phyloP scores from a whole-genome alignment of 2,888 invertebrate genomes.

The Scaptomyza tumidula region DNA sequence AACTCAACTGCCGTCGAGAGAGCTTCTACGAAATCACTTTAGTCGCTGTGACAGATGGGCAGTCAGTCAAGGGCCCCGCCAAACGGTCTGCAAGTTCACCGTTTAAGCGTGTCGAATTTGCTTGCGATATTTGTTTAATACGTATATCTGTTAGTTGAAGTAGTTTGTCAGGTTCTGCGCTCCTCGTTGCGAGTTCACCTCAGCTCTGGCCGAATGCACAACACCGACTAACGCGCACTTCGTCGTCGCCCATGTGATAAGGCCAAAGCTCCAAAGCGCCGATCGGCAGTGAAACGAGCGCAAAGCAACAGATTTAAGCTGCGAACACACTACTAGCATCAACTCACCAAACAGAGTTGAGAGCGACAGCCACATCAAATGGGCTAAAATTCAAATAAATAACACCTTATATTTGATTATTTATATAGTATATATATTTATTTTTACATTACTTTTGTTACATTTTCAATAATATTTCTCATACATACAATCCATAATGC shows the following conservation, averaged over 20 bases:
- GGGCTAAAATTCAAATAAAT: too few relatives aligned
- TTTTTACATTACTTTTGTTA: too few relatives aligned
- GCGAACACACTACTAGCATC: slow-evolving; percentile 12
- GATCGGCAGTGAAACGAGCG: slow-evolving; percentile 33
- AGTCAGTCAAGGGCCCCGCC: slow-evolving; percentile 2
- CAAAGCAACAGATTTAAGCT: slow-evolving; percentile 9
- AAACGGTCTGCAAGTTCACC: slow-evolving; percentile 13
- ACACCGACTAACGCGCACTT: slow-evolving; percentile 64
- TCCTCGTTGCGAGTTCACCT: slow-evolving; percentile 46
- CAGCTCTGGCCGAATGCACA: slow-evolving; percentile 72
- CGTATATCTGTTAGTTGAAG: slow-evolving; percentile 3
- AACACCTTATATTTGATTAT: too few relatives aligned
- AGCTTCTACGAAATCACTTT: slow-evolving; percentile 19
- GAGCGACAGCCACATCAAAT: neutral
- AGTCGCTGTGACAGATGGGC: slow-evolving; percentile 1
- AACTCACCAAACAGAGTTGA: neutral
- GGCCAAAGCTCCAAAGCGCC: slow-evolving; percentile 32
- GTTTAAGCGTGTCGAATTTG: slow-evolving; percentile 8
- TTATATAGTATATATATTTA: too few relatives aligned
- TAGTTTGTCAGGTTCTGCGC: neutral
- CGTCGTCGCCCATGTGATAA: slow-evolving; percentile 40
- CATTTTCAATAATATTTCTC: too few relatives aligned
- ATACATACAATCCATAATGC: too few relatives aligned
- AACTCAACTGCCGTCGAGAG: slow-evolving; percentile 4
- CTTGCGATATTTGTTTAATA: neutral